Conservation (phyloP, 2,113 vertebrate genomes). For the Collichthys lucidus region DNA sequence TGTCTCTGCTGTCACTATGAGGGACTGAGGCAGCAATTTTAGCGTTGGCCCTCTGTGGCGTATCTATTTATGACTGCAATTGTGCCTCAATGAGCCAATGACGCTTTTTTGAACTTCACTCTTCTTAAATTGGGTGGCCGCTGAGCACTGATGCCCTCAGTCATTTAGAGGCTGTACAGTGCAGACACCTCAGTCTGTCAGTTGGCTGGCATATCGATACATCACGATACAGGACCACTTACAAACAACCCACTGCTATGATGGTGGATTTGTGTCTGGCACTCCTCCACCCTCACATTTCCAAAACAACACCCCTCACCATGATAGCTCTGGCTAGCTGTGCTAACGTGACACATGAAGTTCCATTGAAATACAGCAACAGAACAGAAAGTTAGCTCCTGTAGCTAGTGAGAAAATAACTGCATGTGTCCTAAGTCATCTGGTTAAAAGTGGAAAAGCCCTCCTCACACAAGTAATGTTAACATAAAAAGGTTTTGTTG, state of each 20-base stretch:
- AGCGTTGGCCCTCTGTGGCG: background rate
- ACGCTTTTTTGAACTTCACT: slow-evolving; percentile 20
- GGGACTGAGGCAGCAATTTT: slow-evolving; percentile 13
- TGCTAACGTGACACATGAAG: background rate
- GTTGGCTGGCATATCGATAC: background rate
- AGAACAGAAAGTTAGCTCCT: background rate
- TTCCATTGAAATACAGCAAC: background rate
- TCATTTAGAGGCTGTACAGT: background rate
- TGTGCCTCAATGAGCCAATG: slow-evolving; percentile 36
- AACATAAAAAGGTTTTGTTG: background rate
- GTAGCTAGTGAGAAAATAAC: background rate
- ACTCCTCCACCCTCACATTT: no score
- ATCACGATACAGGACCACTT: background rate
- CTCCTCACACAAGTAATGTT: background rate
- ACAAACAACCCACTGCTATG: no score
- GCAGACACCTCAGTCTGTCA: slow-evolving; percentile 4
- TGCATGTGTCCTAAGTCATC: no score
- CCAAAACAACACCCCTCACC: no score
- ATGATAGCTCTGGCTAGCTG: background rate
- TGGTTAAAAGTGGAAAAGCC: background rate
- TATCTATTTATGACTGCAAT: slow-evolving; percentile 16
- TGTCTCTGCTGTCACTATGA: slow-evolving; percentile 4
- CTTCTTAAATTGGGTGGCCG: background rate
- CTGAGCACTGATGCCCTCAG: background rate
- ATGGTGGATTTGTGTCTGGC: no score